Evolutionary conservation across 2,888 invertebrate species (phyloP).

Genomic region (Caenorhabditis panamensis): DNA sequence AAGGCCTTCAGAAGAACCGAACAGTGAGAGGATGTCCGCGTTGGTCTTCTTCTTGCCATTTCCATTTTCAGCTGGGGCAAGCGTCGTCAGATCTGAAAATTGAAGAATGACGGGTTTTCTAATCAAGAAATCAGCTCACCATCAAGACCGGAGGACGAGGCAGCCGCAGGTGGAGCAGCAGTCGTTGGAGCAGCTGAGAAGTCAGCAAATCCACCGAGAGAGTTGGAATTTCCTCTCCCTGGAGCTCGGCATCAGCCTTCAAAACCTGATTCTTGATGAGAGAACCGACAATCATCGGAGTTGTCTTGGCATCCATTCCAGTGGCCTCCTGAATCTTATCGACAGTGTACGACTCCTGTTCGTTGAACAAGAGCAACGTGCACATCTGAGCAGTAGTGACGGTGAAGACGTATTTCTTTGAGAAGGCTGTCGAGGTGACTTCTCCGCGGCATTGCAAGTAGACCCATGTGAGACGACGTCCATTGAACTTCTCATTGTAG

Average conservation of each 20-base stretch:
- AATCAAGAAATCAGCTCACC: constrained; percentile 6
- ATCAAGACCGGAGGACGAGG: constrained; percentile 29
- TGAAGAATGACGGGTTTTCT: not conserved
- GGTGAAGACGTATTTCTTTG: too few species aligned
- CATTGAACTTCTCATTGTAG: constrained; percentile 94
- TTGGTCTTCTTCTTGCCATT: constrained; percentile 62
- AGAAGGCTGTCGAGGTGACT: constrained; percentile 94
- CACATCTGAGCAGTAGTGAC: constrained; percentile 99
- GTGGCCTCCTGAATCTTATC: constrained; percentile 52
- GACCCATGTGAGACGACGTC: constrained; percentile 95
- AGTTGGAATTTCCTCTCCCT: constrained; percentile 56
- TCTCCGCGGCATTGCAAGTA: constrained; percentile 94
- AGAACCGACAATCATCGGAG: constrained; percentile 91
- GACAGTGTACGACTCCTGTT: constrained; percentile 87
- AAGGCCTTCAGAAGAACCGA: constrained; percentile 53
- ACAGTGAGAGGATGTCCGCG: constrained; percentile 72
- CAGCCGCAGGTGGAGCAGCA: not conserved
- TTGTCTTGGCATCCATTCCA: constrained; percentile 84
- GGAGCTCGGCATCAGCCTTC: constrained; percentile 44
- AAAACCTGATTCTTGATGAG: constrained; percentile 79
- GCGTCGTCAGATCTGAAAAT: constrained; percentile 32
- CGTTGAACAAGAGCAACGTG: constrained; percentile 95
- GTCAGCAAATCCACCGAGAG: constrained; percentile 50
- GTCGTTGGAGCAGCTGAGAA: constrained; percentile 42
- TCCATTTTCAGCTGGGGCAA: constrained; percentile 14